A percentile compares a stretch with the other conserved stretches of the same genome.
These are phyloP conservation scores for Mactromeris polynyma DNA, from an alignment of 2,888 invertebrate species.

Conservation along the genomic window DNA sequence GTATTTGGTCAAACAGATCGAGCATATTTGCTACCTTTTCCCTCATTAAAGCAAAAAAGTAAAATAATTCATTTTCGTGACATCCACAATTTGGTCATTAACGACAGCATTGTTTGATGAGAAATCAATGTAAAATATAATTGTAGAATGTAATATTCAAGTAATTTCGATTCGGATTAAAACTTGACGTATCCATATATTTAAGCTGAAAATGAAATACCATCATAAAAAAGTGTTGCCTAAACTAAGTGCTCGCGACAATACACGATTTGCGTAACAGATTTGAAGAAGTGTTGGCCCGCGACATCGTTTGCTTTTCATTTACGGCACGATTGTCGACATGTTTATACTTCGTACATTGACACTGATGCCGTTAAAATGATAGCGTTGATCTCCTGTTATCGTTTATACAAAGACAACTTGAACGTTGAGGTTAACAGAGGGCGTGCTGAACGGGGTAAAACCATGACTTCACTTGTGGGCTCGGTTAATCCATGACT, in stretches of 20 bases:
- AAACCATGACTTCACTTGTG: too few species aligned
- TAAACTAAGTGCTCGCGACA: neutral
- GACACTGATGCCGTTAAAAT: conserved; percentile 51
- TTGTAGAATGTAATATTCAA: too few species aligned
- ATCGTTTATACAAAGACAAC: conserved; percentile 9
- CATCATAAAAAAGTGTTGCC: neutral
- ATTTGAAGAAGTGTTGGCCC: conserved; percentile 30
- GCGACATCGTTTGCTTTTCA: conserved; percentile 57
- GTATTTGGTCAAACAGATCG: neutral
- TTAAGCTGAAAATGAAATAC: neutral
- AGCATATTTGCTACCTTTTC: neutral
- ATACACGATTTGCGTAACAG: neutral
- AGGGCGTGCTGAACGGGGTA: too few species aligned
- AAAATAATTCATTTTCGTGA: neutral
- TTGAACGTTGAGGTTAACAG: conserved; percentile 14
- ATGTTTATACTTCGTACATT: conserved; percentile 53
- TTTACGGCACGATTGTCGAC: conserved; percentile 41
- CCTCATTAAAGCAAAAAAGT: neutral
- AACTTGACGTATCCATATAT: neutral
- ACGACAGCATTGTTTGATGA: too few species aligned
- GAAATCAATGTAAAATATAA: too few species aligned
- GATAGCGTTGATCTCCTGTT: conserved; percentile 38
- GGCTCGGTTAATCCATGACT: neutral
- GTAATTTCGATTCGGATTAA: neutral
- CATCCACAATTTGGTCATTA: neutral